These are phyloP conservation scores for Drosophila murphyi DNA, from an alignment of 1,140 invertebrate species.

Conservation along the genomic window DNA sequence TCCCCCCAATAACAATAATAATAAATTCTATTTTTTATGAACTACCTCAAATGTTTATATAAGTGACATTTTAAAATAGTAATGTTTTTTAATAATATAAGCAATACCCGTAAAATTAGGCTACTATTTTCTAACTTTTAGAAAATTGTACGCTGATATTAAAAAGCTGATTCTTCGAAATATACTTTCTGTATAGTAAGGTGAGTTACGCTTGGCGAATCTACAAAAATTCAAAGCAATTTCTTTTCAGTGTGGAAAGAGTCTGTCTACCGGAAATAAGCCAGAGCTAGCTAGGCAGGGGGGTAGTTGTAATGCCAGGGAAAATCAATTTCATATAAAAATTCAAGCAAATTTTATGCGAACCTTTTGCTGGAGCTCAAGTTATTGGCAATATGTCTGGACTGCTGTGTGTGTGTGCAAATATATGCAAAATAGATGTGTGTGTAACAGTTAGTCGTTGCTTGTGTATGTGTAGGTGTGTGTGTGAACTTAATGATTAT, in stretches of 20 bases:
- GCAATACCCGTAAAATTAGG: no score
- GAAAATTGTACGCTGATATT: no score
- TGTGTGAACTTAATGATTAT: slow-evolving; percentile 77
- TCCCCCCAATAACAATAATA: no score
- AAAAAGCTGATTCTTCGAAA: no score
- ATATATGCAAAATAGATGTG: slow-evolving; percentile 53
- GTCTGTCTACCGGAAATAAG: slow-evolving; percentile 40
- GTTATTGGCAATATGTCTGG: slow-evolving; percentile 63
- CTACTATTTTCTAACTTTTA: no score
- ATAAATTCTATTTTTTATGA: no score
- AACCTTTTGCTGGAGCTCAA: slow-evolving; percentile 72
- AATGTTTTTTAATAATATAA: no score
- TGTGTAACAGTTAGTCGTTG: slow-evolving; percentile 35
- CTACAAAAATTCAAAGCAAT: no score
- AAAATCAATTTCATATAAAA: slow-evolving; percentile 82
- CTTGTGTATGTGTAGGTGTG: slow-evolving; percentile 15
- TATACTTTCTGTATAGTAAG: no score
- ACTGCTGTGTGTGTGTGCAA: slow-evolving; percentile 20
- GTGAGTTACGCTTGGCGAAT: no score
- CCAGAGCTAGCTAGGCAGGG: not conserved
- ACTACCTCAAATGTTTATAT: no score
- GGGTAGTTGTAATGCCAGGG: slow-evolving; percentile 41
- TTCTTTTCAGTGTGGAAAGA: not conserved
- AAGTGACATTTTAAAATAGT: no score
- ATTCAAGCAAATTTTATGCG: slow-evolving; percentile 78